Conservation (phyloP, 2,888 invertebrate genomes). For the Luperina nickerlii region DNA sequence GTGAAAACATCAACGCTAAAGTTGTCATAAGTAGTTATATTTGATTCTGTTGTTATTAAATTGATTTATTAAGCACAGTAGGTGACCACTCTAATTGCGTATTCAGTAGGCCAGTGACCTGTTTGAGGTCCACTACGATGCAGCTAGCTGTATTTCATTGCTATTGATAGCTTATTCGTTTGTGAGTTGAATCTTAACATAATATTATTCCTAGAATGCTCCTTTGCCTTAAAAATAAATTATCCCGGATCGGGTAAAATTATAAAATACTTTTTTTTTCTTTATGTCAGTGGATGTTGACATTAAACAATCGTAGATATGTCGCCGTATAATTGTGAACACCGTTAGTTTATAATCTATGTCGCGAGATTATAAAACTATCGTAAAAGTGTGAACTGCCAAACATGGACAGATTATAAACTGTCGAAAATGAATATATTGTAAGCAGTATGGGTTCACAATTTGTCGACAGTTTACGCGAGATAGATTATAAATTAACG, state of each 20-base stretch:
- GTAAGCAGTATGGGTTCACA: too few species aligned
- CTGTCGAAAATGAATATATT: too few species aligned
- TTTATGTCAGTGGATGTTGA: not conserved
- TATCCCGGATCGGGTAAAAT: not conserved
- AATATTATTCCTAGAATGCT: not conserved
- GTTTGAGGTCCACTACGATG: slow-evolving; percentile 7
- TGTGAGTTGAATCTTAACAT: not conserved
- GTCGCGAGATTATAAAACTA: too few species aligned
- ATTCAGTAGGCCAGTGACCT: slow-evolving; percentile 12
- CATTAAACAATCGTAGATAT: not conserved
- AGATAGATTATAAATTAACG: too few species aligned
- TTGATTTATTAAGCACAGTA: not conserved
- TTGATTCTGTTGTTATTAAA: not conserved
- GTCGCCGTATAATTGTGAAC: too few species aligned
- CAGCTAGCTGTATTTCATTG: not conserved
- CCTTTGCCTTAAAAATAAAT: not conserved
- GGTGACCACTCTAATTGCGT: slow-evolving; percentile 1
- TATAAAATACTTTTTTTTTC: not conserved
- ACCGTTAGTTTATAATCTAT: too few species aligned
- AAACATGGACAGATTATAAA: too few species aligned
- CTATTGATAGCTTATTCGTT: not conserved
- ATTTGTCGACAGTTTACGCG: too few species aligned
- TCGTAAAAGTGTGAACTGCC: too few species aligned
- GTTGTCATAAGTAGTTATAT: not conserved
- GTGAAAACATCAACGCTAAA: not conserved